Base-by-base conservation (phyloP, 1,140 invertebrate genomes). In the Dinothrombium tinctorium region DNA sequence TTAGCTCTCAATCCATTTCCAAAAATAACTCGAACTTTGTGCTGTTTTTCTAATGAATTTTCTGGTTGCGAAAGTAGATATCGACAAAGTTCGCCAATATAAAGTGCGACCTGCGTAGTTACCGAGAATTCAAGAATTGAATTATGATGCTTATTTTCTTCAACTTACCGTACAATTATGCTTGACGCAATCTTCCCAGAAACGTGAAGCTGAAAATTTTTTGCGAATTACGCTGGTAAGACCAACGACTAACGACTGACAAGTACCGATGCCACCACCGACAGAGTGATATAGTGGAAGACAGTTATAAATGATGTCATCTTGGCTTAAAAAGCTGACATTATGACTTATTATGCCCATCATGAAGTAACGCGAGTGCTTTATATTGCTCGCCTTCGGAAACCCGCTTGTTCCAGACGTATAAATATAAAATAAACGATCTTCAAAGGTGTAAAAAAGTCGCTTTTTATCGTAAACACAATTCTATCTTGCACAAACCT, bases 51-150 rank as follows among this genome's bases (percentile, higher is more conserved):
- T 38, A 74, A 67, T 1, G 74, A 63, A 42, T 69, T 70, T 2
- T 67, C 60, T 11, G 78, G 74, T 38, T 84, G 79, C 15, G 83
- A 77, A 42, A 98, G 59, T 21, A 98, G 68, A 59, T 98, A 99
- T 3, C 92, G 73, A 56, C 87, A 95, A 68, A 96, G 92, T 65
- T 99, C 92, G 12, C 92, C 92, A 54, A 98, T 96, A 55, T 99
- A 98, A 54, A 96, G 90, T 3, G 38, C n/a, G 5, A 20, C 2
- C 23, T 17, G 12, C 19, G 8, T 15, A 5, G 42, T 76, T 69
- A 25, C 28, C 23, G n/a, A n/a, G n/a, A n/a, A n/a, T n/a, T n/a
- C n/a, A n/a, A n/a, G n/a, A n/a, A n/a, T n/a, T 8, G 9, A 15
- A 19, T 14, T 2, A 21, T 37, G 1, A 21, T 37, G 9, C 14